A percentile compares a stretch with the other conserved stretches of the same genome.
These are phyloP conservation scores for Dyspetes luteomarginatus DNA, from an alignment of 2,888 invertebrate species.

Conservation along the genomic window DNA sequence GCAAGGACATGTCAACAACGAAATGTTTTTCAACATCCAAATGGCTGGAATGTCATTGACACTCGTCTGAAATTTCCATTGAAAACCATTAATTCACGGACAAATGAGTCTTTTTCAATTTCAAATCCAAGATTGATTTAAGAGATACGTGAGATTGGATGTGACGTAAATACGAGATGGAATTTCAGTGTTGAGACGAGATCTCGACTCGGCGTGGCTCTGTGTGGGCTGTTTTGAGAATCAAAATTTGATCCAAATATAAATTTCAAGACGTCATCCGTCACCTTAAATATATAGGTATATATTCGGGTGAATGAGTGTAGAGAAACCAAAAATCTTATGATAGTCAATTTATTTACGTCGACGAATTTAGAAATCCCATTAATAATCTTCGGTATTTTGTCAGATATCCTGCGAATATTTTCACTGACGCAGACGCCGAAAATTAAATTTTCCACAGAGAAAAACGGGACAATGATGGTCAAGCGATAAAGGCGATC, in stretches of 20 bases:
- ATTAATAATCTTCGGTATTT: slow-evolving; percentile 62
- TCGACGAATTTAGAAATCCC: slow-evolving; percentile 53
- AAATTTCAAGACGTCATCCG: slow-evolving; percentile 29
- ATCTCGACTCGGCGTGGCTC: background rate
- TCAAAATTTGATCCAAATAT: slow-evolving; percentile 35
- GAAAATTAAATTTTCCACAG: background rate
- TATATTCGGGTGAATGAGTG: slow-evolving; percentile 13
- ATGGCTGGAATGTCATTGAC: slow-evolving; percentile 49
- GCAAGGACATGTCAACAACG: background rate
- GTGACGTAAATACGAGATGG: background rate
- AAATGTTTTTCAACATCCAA: slow-evolving; percentile 21
- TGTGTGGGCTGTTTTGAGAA: slow-evolving; percentile 21
- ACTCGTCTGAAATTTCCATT: slow-evolving; percentile 8
- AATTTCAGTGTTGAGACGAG: slow-evolving; percentile 3
- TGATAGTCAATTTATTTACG: slow-evolving; percentile 50
- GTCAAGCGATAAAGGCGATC: background rate
- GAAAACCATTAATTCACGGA: no score
- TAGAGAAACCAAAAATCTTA: slow-evolving; percentile 37
- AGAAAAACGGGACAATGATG: background rate
- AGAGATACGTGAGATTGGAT: slow-evolving; percentile 11
- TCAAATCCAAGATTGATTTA: background rate
- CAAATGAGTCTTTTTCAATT: no score
- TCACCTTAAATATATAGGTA: background rate
- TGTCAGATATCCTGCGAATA: slow-evolving; percentile 38
- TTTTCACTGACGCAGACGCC: slow-evolving; percentile 38